Conservation (phyloP, 2,797 vertebrate genomes). For the Toxotes lorentzi region DNA sequence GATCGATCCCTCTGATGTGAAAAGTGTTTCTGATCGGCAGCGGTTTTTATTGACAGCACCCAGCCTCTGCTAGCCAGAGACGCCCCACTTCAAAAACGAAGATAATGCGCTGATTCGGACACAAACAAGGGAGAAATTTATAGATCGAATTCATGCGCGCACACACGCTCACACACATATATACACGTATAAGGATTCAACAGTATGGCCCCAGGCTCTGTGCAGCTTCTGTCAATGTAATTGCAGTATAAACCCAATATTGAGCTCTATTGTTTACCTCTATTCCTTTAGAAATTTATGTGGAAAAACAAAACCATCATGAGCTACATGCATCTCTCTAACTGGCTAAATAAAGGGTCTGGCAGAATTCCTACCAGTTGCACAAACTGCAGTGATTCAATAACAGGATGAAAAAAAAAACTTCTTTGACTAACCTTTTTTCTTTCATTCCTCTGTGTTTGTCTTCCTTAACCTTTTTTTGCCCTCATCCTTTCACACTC, state of each 20-base stretch:
- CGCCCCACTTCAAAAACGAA: conserved; percentile 48
- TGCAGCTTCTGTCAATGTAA: conserved; percentile 56
- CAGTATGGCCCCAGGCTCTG: conserved; percentile 45
- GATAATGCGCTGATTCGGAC: conserved; percentile 52
- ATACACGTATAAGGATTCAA: not conserved
- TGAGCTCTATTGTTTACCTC: conserved; percentile 67
- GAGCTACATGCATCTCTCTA: conserved; percentile 12
- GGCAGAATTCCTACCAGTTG: not conserved
- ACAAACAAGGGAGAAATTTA: conserved; percentile 54
- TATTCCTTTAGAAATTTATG: conserved; percentile 39
- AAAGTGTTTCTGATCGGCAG: conserved; percentile 74
- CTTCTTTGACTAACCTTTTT: not conserved
- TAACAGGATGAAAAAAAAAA: conserved; percentile 15
- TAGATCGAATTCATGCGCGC: conserved; percentile 40
- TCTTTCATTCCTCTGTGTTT: not conserved
- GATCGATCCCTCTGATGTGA: conserved; percentile 74
- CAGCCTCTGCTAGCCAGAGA: conserved; percentile 42
- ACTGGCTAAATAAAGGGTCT: conserved; percentile 29
- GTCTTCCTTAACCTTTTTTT: not conserved
- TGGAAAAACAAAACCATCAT: conserved; percentile 40
- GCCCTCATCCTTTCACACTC: not conserved
- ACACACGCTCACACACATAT: not conserved
- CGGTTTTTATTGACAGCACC: conserved; percentile 65
- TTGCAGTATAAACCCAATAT: conserved; percentile 67
- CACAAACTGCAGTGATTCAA: conserved; percentile 24